Evolutionary conservation across 2,888 invertebrate species (phyloP), one percentile per base, ranked within the genome.

Genomic region (Lacanobia oleracea): DNA sequence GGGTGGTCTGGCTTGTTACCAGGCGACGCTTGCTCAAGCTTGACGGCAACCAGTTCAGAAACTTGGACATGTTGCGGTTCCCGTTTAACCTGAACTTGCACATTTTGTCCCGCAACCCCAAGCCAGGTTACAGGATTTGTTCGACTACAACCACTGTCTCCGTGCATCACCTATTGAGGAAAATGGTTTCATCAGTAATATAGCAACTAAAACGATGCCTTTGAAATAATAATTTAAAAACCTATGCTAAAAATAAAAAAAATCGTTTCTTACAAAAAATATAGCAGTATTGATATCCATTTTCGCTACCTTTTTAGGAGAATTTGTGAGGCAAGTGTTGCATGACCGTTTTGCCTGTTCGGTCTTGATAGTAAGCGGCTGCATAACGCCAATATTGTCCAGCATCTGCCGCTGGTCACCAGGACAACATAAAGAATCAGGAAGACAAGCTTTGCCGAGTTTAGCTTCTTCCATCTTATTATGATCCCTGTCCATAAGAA

Each of bases 91-190:
- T 97, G 96, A 65, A 97, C 96, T 76, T 94, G 96, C 40, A 96
- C 94, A 87, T 94, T 94, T 88, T 94, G 93, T 62, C 95, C 95
- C 9, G 93, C 91, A 73, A 95, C 92, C 21, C 95, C 95, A 23
- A 93, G 91, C 97, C 97, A 97, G 72, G 97, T 97, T 75, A 97
- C 96, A 6, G 97, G 97, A 90, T 97, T 97, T 14, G 97, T 97
- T 61, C 97, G 95, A 89, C 97, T 97, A 91, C 97, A 97, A 2
- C 97, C 97, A 69, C 96, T 96, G 83, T 97, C 96, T 45, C 95
- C 89, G 86, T 95, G 95, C 70, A 95, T 90, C n/a, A 95, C 90
- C 95, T 95, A 50, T 60, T 62, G 33, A 66, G 14, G 33, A 66
- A 43, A 61, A 69, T 23, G 0, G 27, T 60, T 51, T 67, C 33